Base-by-base conservation (phyloP, 35 echinoderm and acorn worm genomes). In the Hemicentrotus pulcherrimus region DNA sequence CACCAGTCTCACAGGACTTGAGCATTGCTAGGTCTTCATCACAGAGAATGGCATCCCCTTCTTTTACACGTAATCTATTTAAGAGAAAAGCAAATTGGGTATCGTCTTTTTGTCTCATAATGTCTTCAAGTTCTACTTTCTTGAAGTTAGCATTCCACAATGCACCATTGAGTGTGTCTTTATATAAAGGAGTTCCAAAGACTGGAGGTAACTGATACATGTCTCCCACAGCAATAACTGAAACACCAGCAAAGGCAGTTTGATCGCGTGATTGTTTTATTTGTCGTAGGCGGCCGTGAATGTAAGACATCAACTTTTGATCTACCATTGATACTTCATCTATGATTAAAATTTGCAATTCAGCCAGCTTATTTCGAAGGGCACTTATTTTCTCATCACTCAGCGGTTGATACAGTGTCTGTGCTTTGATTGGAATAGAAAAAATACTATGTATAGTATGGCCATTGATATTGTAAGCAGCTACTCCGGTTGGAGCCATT, bases 101-200 rank as follows among this genome's bases (percentile, higher is more conserved):
- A 86, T 98, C 97, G 48, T 97, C 96, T 87, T 95, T 96, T 96
- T 98, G 97, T 78, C 97, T 96, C 96, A 98, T 98, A 15, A 98
- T 96, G 86, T 98, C 24, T 48, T 46, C 70, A 9, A 97, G 48
- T 58, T 97, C 94, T 46, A 91, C 70, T 86, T 70, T 41, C 16
- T 94, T 90, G 46, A 98, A 98, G 33, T 86, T 46, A 47, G 96
- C 55, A 78, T 61, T 96, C 96, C 96, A 97, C 7, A 97, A 31
- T 46, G 92, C 71, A 47, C 28, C 28, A 4, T 87, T 32, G 1
- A 96, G 47, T 32, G 47, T 91, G 31, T 88, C 47, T n/a, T 95
- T 91, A 58, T 91, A 94, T 31, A 97, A 86, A 2, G 94, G 61
- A 32, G n/a, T 88, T 85, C 88, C 94, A 86, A 46, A 96, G 14